These are phyloP conservation scores for Lepisosteus oculatus DNA, from an alignment of 2,113 vertebrate genomes.

Conservation along the genomic window DNA sequence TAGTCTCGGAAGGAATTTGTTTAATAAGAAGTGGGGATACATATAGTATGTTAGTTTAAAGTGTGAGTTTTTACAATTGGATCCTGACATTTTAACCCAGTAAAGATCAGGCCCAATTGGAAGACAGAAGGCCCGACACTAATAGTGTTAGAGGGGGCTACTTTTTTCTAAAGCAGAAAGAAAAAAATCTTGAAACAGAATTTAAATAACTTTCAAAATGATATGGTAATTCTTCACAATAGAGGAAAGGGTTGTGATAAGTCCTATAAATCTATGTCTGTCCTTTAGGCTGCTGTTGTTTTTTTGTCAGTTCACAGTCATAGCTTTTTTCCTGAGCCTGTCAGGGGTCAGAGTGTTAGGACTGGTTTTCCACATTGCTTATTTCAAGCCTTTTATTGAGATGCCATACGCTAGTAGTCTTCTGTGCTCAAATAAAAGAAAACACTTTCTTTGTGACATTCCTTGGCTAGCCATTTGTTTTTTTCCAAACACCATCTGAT, in stretches of 20 bases:
- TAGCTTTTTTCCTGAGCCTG: constrained; percentile 17
- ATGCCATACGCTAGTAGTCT: not conserved
- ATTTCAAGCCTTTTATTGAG: constrained; percentile 2
- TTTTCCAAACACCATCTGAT: too few relatives aligned
- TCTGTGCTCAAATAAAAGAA: not conserved
- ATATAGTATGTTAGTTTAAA: constrained; percentile 2
- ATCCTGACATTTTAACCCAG: constrained; percentile 7
- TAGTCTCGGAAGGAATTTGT: constrained; percentile 15
- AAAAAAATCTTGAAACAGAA: constrained; percentile 4
- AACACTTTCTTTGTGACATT: too few relatives aligned
- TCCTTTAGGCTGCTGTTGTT: constrained; percentile 7
- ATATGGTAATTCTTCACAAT: constrained; percentile 7
- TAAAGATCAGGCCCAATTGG: not conserved
- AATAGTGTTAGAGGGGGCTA: not conserved
- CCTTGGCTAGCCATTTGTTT: too few relatives aligned
- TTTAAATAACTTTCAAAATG: constrained; percentile 9
- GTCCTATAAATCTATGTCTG: not conserved
- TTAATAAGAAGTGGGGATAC: constrained; percentile 11
- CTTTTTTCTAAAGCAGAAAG: constrained; percentile 3
- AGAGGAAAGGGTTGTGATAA: not conserved
- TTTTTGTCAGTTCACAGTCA: constrained; percentile 13
- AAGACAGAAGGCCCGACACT: not conserved
- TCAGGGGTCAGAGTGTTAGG: constrained; percentile 10
- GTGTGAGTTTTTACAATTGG: constrained; percentile 9
- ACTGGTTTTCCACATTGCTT: not conserved